These are phyloP conservation scores for Vireo altiloquus DNA, from an alignment of 2,113 vertebrate species.

Conservation along the genomic window DNA sequence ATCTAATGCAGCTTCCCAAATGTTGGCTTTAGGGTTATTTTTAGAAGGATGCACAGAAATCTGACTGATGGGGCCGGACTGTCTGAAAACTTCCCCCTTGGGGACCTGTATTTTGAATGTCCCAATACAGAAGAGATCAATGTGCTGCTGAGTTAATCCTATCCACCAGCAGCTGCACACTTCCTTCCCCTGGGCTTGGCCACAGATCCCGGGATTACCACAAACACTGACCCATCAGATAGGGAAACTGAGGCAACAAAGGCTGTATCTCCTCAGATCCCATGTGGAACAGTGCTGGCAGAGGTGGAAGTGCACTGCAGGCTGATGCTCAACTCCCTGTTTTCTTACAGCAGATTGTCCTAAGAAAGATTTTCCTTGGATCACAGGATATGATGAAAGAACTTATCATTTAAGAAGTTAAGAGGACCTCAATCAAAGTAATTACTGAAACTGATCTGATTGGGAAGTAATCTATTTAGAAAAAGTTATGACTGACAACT, in stretches of 20 bases:
- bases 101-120: background rate
- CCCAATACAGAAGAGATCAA: background rate
- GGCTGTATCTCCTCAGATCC: background rate
- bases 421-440: background rate
- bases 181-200: background rate
- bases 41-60: background rate
- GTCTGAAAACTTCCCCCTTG: background rate
- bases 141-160: background rate
- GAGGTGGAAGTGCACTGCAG: background rate
- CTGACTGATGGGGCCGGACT: background rate
- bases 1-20: background rate
- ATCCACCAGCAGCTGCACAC: background rate
- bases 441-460: conserved; percentile 19
- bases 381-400: background rate
- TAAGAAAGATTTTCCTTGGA: background rate
- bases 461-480: conserved; percentile 18
- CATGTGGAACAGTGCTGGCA: background rate
- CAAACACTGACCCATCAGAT: accelerated
- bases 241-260: background rate
- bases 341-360: background rate
- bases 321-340: background rate
- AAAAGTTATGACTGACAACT: background rate
- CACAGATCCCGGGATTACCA: accelerated
- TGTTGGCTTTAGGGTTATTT: background rate
- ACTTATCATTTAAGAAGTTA: background rate